Base-by-base conservation (phyloP, 1,140 invertebrate species). In the Spodoptera frugiperda region DNA sequence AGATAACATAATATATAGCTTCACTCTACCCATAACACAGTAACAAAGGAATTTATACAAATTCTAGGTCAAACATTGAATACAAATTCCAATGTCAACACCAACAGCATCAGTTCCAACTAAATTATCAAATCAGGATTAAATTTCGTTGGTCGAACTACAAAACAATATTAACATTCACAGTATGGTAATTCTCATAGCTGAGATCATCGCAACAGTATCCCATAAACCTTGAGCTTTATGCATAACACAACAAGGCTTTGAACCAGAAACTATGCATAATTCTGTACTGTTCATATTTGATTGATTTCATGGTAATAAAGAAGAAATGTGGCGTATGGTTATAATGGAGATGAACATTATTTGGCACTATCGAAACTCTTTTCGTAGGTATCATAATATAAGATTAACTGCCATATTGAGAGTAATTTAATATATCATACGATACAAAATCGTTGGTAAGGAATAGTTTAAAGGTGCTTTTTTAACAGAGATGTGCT, bases 181-280 rank as follows among this genome's bases (percentile, higher is more conserved):
- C 15, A 67, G 3, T 48, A 67, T 67, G 63, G 11, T 49, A 67
- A 67, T 67, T 21, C 14, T 10, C 44, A 49, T 67, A 17, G 44
- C 44, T 61, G 17, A 25, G 12, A 67, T 65, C 63, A 67, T 67
- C 12, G 63, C 46, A 67, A 48, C 63, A 67, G 11, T 12, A 25
- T 67, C 46, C 67, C 57, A 63, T 71, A 71, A 71, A 77, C 67
- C 46, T 55, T 49, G 15, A 33, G 67, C 21, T 71, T 71, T 71
- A 71, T 70, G 67, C 55, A 61, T 59, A 71, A 77, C 25, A 71
- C 39, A 76, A 76, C 61, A 65, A 57, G 14, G 51, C 33, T 15
- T 25, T 59, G 33, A 6, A 11, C 25, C 63, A 46, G 30, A 68
- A 76, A 76, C 74, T 76, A 76, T 76, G 74, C 63, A 76, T 76